Conservation (phyloP, 2,113 vertebrate genomes). For the Phaetusa simplex region DNA sequence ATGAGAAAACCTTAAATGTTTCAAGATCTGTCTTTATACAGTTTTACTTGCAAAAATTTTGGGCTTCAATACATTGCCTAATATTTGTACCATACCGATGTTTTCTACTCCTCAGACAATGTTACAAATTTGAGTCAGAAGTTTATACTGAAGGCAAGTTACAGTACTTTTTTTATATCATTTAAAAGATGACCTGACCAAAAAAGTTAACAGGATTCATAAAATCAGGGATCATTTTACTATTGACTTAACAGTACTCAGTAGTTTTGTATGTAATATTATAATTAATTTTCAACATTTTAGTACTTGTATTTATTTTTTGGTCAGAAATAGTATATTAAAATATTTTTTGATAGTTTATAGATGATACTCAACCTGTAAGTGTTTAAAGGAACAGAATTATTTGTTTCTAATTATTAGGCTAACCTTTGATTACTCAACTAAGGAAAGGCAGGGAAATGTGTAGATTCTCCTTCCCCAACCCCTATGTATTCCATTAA, state of each 20-base stretch:
- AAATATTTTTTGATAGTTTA: slow-evolving; percentile 86
- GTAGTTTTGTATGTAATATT: slow-evolving; percentile 85
- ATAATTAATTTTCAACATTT: slow-evolving; percentile 83
- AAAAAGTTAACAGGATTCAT: slow-evolving; percentile 82
- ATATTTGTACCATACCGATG: slow-evolving; percentile 70
- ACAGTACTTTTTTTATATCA: slow-evolving; percentile 77
- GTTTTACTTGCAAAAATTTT: slow-evolving; percentile 72
- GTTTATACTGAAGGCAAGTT: slow-evolving; percentile 77
- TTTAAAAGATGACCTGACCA: slow-evolving; percentile 84
- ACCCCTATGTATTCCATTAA: slow-evolving; percentile 70
- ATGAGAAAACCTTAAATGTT: slow-evolving; percentile 42
- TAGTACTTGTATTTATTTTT: slow-evolving; percentile 85
- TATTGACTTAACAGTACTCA: slow-evolving; percentile 83
- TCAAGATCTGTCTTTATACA: slow-evolving; percentile 72
- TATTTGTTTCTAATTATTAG: slow-evolving; percentile 79
- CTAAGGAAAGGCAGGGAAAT: slow-evolving; percentile 82
- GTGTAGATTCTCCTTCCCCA: slow-evolving; percentile 73
- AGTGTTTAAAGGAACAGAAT: slow-evolving; percentile 77
- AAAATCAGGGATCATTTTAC: slow-evolving; percentile 87
- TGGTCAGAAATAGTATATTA: slow-evolving; percentile 84
- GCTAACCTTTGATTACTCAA: slow-evolving; percentile 77
- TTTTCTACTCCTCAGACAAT: slow-evolving; percentile 78
- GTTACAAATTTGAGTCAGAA: slow-evolving; percentile 73
- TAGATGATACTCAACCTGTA: slow-evolving; percentile 80
- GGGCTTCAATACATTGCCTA: slow-evolving; percentile 67